Conservation (phyloP, 2,888 invertebrate species). For the Seira ritae region DNA sequence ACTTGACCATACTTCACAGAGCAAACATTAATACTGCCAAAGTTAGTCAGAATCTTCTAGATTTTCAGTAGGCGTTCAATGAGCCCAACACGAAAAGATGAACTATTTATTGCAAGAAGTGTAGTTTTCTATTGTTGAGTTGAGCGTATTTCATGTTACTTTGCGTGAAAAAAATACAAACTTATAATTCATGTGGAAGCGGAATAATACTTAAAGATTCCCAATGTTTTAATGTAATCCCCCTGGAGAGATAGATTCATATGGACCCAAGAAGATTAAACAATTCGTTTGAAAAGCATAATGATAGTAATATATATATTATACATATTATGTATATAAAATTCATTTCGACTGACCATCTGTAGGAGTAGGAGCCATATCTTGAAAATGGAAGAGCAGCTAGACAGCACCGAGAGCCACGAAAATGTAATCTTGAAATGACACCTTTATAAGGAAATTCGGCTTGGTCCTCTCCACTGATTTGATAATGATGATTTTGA, state of each 20-base stretch:
- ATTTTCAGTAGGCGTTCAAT: constrained; percentile 46
- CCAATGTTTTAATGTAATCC: no score
- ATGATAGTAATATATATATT: no score
- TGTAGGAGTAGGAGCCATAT: constrained; percentile 31
- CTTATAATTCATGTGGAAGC: no score
- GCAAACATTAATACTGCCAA: constrained; percentile 2
- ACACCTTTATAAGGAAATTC: constrained; percentile 53
- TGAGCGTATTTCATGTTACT: no score
- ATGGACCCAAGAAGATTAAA: no score
- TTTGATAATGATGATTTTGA: neutral
- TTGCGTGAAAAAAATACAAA: no score
- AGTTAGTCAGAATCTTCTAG: constrained; percentile 19
- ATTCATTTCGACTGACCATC: constrained; percentile 46
- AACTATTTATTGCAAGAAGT: neutral
- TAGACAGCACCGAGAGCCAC: neutral
- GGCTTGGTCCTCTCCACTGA: constrained; percentile 14
- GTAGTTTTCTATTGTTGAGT: no score
- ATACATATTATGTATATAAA: no score
- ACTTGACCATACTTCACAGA: constrained; percentile 7
- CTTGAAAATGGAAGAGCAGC: neutral
- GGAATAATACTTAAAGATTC: no score
- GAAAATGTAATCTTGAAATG: constrained; percentile 22
- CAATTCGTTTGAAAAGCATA: no score
- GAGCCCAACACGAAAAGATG: constrained; percentile 21
- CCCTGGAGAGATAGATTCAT: no score